Base-by-base conservation (phyloP, 2,113 vertebrate species). In the Grammomys dolichurus region DNA sequence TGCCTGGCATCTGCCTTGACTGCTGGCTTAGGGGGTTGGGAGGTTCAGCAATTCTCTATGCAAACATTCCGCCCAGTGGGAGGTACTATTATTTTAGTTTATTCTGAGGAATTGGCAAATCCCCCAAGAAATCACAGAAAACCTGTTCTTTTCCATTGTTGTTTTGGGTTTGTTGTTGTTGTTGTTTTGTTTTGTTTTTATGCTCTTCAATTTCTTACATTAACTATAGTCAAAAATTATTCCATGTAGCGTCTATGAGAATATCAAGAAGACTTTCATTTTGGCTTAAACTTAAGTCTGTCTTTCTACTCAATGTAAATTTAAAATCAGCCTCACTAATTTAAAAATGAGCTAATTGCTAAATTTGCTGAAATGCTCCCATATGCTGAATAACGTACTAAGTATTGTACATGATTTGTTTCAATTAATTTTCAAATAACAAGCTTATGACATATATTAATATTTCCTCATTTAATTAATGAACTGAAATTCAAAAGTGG, bases 71-170 rank as follows among this genome's bases (percentile, higher is more conserved):
- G 58, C 93, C 85, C 92, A 60, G 94, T 95, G 76, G 92, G 94
- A 97, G 94, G 96, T 97, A 90, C 94, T 96, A 82, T 95, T 96
- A 96, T 97, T 95, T 92, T 96, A 95, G 72, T 96, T 93, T 95
- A 95, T 95, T 95, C 69, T 73, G 88, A 95, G 86, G 95, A 95
- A 92, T 86, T 92, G 77, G 72, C 73, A 75, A 89, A 91, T 93
- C 81, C 72, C 69, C n/a, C 28, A 95, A 85, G 88, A 97, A 96
- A 95, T 93, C 84, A 95, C 95, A 96, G 76, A 92, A 97, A 96
- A 95, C 5, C 31, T 94, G 54, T 92, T 73, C 26, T 31, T 12
- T 67, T 67, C 3, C 12, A 67, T 13, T 67, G 28, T 12, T 96
- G 96, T 92, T 85, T n/a, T 9, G 33, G 48, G 48, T 51, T 51